These are phyloP conservation scores for Fregetta grallaria DNA, from an alignment of 2,113 vertebrate genomes.

Conservation along the genomic window DNA sequence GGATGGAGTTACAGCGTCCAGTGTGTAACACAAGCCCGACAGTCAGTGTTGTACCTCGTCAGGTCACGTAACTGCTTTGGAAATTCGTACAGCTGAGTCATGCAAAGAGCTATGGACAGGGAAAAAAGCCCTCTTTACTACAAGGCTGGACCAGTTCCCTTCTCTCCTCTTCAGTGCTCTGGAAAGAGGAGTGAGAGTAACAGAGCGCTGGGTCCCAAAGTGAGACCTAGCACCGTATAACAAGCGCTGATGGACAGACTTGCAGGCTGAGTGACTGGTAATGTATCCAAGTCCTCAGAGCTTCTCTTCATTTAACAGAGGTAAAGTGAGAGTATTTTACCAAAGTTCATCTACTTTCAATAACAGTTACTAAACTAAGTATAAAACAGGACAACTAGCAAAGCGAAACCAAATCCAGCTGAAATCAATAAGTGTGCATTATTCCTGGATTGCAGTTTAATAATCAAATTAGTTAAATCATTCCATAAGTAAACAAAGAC, in stretches of 20 bases:
- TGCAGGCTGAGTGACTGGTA: not conserved
- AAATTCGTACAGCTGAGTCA: not conserved
- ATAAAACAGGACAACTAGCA: not conserved
- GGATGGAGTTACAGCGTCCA: not conserved
- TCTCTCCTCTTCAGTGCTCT: not conserved
- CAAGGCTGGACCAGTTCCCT: not conserved
- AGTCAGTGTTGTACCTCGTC: accelerated
- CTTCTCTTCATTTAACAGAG: not conserved
- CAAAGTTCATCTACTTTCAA: not conserved
- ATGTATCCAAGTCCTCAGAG: not conserved
- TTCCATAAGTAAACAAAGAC: not conserved
- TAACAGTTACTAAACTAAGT: not conserved
- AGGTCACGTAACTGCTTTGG: not conserved
- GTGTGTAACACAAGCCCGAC: accelerated
- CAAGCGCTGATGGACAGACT: not conserved
- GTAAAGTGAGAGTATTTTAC: not conserved
- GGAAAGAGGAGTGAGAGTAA: not conserved
- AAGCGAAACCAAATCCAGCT: not conserved
- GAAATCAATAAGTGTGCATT: not conserved
- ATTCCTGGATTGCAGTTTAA: not conserved
- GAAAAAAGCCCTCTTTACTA: not conserved
- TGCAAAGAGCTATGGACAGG: not conserved
- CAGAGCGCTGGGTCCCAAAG: not conserved
- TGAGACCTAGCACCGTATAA: not conserved
- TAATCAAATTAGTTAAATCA: not conserved